A percentile compares a stretch with the other conserved stretches of the same genome.
phyloP scores from a whole-genome alignment of 2,113 vertebrate genomes.

The Rhabdomys dilectus region DNA sequence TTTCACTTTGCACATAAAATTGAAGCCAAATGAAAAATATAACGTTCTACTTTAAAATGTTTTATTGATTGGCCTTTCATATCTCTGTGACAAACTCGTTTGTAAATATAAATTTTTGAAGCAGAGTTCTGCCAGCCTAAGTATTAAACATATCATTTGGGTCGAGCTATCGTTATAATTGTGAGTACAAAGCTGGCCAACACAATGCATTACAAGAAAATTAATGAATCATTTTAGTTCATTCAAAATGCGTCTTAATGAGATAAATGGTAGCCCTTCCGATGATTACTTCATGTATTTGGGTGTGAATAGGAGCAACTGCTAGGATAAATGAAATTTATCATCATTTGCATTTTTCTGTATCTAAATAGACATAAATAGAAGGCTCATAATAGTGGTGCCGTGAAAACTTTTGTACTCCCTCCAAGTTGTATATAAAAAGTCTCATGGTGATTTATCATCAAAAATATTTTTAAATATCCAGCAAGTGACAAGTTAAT shows the following conservation, averaged over 20 bases:
- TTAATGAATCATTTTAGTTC: slow-evolving; percentile 44
- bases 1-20: slow-evolving; percentile 17
- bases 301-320: not conserved
- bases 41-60: slow-evolving; percentile 8
- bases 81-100: not conserved
- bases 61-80: slow-evolving; percentile 5
- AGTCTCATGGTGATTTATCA: slow-evolving; percentile 34
- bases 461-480: slow-evolving; percentile 49
- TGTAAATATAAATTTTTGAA: not conserved
- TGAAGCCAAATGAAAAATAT: slow-evolving; percentile 8
- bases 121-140: not conserved
- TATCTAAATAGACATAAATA: slow-evolving; percentile 29
- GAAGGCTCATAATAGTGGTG: slow-evolving; percentile 19
- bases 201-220: slow-evolving; percentile 35
- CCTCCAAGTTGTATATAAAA: slow-evolving; percentile 25
- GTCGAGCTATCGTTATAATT: not conserved
- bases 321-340: slow-evolving; percentile 35
- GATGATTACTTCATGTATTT: not conserved
- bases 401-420: not conserved
- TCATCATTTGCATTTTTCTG: not conserved
- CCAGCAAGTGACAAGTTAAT: slow-evolving; percentile 51
- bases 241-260: slow-evolving; percentile 52
- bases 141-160: slow-evolving; percentile 27
- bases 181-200: not conserved
- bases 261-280: not conserved